Evolutionary conservation across 2,113 vertebrate species (phyloP), one percentile per base, ranked within the genome.

Genomic region (Brachirus orientalis): DNA sequence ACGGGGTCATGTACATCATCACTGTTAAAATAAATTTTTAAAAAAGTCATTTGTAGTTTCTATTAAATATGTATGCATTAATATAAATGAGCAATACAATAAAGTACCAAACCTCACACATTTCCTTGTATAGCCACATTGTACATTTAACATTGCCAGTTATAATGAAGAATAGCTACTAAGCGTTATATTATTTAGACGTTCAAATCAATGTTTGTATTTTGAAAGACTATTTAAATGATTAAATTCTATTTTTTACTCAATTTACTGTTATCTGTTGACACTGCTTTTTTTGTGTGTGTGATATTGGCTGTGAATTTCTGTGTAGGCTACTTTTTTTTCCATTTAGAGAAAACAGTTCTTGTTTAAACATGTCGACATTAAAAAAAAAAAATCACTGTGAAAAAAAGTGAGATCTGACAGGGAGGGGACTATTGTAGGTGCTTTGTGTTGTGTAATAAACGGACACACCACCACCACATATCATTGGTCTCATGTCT

Each of bases 211-310:
- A 91, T 93, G 91, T 93, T 94, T 94, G 92, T 94, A 94, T 92
- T 94, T 91, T 87, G 86, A 92, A 92, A 88, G 86, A 92, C 85
- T 92, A 93, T 93, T 94, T 94, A 93, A 94, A 93, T 92, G 86
- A 93, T 93, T 93, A 92, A 94, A 93, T 92, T 93, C 90, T 94
- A 94, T 94, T 94, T 94, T 94, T 93, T 94, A 94, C 92, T 93
- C 90, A 90, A 92, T 92, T 92, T 92, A 89, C 83, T 85, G 89
- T 92, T 89, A 89, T 92, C 92, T 91, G 89, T 92, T 92, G 90
- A 92, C 89, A 91, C 90, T 88, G 87, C 77, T 88, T 93, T 89
- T 72, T 89, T 91, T 88, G 85, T 80, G 78, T 87, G 87, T 86
- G 89, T 81, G 86, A 82, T 83, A 85, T 75, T 91, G 80, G 90